Conservation (phyloP, 2,797 vertebrate species). For the Syncerus caffer region DNA sequence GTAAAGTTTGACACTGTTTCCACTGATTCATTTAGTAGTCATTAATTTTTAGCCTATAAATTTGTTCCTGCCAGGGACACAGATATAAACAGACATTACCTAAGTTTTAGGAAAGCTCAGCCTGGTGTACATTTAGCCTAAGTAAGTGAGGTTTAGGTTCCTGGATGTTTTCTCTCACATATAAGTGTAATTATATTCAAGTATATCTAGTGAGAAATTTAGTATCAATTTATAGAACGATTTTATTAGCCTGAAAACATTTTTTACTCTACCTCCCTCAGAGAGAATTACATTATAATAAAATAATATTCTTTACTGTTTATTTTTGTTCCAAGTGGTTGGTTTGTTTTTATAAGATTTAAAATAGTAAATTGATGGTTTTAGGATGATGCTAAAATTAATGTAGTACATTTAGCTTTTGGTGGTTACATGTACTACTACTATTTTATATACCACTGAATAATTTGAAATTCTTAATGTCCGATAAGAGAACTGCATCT, state of each 20-base stretch:
- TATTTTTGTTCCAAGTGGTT: conserved; percentile 50
- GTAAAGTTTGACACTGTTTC: no score
- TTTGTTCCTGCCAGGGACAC: not conserved
- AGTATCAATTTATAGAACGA: not conserved
- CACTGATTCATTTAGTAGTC: conserved; percentile 23
- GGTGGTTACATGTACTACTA: not conserved
- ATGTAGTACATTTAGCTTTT: not conserved
- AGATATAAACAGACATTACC: not conserved
- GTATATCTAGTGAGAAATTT: conserved; percentile 24
- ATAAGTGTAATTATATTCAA: not conserved
- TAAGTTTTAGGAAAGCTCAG: conserved; percentile 10
- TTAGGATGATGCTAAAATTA: conserved; percentile 26
- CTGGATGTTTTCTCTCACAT: not conserved
- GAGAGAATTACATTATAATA: conserved; percentile 14
- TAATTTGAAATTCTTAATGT: not conserved
- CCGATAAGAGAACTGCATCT: not conserved
- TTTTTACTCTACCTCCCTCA: not conserved
- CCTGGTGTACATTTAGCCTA: not conserved
- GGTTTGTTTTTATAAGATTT: conserved; percentile 10
- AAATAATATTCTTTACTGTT: conserved; percentile 20
- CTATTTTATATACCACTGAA: not conserved
- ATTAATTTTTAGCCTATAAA: conserved; percentile 17
- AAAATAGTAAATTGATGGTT: conserved; percentile 1
- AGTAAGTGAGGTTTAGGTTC: not conserved
- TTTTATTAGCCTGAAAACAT: conserved; percentile 6